Conservation (phyloP, 2,888 invertebrate species). For the Diloba caeruleocephala region DNA sequence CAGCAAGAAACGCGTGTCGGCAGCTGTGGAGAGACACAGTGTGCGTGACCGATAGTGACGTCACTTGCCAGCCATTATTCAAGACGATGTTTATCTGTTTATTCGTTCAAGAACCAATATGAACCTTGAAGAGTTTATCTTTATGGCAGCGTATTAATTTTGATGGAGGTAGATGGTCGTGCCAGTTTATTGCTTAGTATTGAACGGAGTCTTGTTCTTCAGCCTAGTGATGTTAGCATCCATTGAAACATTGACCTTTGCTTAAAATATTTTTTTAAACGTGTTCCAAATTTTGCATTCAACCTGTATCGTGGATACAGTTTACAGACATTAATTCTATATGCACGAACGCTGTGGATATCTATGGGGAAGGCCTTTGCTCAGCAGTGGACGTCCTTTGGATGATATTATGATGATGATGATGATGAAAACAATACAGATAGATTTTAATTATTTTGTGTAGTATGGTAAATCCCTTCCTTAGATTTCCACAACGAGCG, state of each 20-base stretch:
- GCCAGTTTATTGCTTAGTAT: slow-evolving; percentile 24
- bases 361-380: too few relatives aligned
- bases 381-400: too few relatives aligned
- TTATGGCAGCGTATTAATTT: slow-evolving; percentile 46
- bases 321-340: too few relatives aligned
- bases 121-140: slow-evolving; percentile 47
- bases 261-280: slow-evolving; percentile 4
- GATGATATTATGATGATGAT: too few relatives aligned
- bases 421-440: too few relatives aligned
- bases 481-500: too few relatives aligned
- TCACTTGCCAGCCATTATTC: slow-evolving; percentile 44
- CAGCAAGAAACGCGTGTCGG: slow-evolving; percentile 42
- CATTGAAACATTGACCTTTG: slow-evolving; percentile 17
- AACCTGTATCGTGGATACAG: too few relatives aligned
- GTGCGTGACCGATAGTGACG: slow-evolving; percentile 48
- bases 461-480: too few relatives aligned
- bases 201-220: slow-evolving; percentile 30
- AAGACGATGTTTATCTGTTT: slow-evolving; percentile 43
- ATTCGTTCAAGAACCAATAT: slow-evolving; percentile 39
- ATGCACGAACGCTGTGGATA: too few relatives aligned
- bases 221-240: slow-evolving; percentile 2
- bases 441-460: too few relatives aligned
- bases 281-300: too few relatives aligned
- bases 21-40: slow-evolving; percentile 24
- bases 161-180: slow-evolving; percentile 46